A percentile compares a stretch with the other conserved stretches of the same genome.
phyloP scores from a whole-genome alignment of 2,797 vertebrate species.

The Muscicapa striata region DNA sequence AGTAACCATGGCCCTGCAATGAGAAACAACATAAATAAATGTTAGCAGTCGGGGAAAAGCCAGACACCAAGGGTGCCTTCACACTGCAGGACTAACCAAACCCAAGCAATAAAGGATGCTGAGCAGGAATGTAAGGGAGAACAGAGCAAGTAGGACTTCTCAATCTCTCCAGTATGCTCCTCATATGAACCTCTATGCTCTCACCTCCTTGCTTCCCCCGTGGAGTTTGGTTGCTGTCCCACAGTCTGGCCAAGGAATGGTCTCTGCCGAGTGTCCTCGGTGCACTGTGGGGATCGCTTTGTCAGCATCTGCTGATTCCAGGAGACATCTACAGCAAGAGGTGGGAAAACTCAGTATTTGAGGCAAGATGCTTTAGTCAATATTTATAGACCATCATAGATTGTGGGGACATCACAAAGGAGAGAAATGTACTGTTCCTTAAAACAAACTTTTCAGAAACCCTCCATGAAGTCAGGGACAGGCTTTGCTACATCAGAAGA shows the following conservation, averaged over 20 bases:
- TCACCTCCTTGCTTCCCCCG: constrained; percentile 84
- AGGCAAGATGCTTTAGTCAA: not conserved
- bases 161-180: not conserved
- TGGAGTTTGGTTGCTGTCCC: constrained; percentile 68
- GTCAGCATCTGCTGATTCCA: constrained; percentile 75
- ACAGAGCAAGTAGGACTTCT: not conserved
- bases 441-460: not conserved
- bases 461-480: not conserved
- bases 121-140: not conserved
- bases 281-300: not conserved
- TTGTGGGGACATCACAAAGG: not conserved
- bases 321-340: constrained; percentile 72
- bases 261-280: constrained; percentile 77
- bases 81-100: not conserved
- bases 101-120: not conserved
- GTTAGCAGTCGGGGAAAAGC: not conserved
- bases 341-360: not conserved
- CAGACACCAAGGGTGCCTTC: not conserved
- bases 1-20: not conserved
- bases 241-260: constrained; percentile 70
- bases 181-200: constrained; percentile 1
- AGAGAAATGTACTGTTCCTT: not conserved
- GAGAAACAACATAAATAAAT: not conserved
- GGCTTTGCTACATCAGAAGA: not conserved
- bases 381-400: not conserved